Evolutionary conservation across 2,797 vertebrate genomes (phyloP).

Genomic region (Rhinoraja longicauda): DNA sequence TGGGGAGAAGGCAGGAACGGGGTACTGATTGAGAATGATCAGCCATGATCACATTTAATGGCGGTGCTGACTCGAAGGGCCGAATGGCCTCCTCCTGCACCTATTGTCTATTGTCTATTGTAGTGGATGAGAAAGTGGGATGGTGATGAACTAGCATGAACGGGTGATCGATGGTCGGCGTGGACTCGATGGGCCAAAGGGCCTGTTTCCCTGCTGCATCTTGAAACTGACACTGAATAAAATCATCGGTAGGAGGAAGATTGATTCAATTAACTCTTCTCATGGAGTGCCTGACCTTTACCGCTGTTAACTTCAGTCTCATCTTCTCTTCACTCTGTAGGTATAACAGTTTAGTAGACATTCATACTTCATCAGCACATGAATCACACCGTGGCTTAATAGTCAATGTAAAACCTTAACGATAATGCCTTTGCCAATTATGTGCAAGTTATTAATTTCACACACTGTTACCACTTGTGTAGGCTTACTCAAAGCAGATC

Average conservation of each 20-base stretch:
- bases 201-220: too few species aligned
- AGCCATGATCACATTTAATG: too few species aligned
- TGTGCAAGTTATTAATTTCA: slow-evolving; percentile 39
- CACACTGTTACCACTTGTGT: slow-evolving; percentile 36
- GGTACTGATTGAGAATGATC: too few species aligned
- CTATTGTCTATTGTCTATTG: too few species aligned
- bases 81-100: too few species aligned
- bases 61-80: too few species aligned
- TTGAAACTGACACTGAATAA: background rate
- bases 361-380: slow-evolving; percentile 11
- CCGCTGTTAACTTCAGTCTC: background rate
- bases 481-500: slow-evolving; percentile 35
- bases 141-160: too few species aligned
- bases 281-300: slow-evolving; percentile 20
- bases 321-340: background rate
- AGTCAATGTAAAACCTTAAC: slow-evolving; percentile 38
- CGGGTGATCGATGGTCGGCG: too few species aligned
- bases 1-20: too few species aligned
- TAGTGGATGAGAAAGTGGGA: too few species aligned
- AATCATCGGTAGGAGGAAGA: background rate
- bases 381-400: slow-evolving; percentile 11
- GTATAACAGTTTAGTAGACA: background rate
- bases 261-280: background rate
- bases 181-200: too few species aligned
- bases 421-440: slow-evolving; percentile 37